Base-by-base conservation (phyloP, 2,113 vertebrate species). In the Indicator indicator region DNA sequence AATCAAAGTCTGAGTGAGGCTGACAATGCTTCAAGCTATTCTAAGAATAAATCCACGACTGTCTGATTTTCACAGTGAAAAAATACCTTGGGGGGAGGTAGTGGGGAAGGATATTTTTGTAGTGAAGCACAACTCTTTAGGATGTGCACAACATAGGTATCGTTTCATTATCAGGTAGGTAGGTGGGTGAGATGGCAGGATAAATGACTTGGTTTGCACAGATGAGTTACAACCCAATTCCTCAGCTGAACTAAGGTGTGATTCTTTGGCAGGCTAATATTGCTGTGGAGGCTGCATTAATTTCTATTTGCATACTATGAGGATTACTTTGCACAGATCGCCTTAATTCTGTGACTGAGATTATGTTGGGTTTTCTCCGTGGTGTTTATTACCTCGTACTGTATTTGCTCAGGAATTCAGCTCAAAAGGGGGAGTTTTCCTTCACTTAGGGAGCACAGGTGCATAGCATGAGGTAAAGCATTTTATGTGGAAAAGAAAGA, bases 221-320 rank as follows among this genome's bases (percentile, higher is more conserved):
- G 74, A 71, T 96, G 84, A 93, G 78, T 90, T 88, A 91, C 75
- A 58, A 77, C 91, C 88, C 76, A 84, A 46, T 92, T 93, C 88
- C 80, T 89, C 40, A 26, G 56, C 18, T 42, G 75, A 90, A 72
- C 80, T 82, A 77, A 68, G 55, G 89, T 90, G 86, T 33, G 88
- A 85, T 92, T 96, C 93, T 92, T 58, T 89, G 91, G 89, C 87
- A 95, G 46, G 10, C 60, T 73, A 30, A 40, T 73, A 55, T 4
- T 69, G 85, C 88, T 65, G 65, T n/a, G 63, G 83, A 82, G 65
- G 80, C 93, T 90, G 90, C 50, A 21, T 93, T 93, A 69, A 90
- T 86, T 67, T 72, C 46, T 94, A 89, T 94, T 90, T 93, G 88
- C 79, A 74, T 83, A 60, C 86, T 86, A 20, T 42, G 63, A 86